These are phyloP conservation scores for Champsocephalus gunnari DNA, from an alignment of 2,797 vertebrate species.

Conservation along the genomic window DNA sequence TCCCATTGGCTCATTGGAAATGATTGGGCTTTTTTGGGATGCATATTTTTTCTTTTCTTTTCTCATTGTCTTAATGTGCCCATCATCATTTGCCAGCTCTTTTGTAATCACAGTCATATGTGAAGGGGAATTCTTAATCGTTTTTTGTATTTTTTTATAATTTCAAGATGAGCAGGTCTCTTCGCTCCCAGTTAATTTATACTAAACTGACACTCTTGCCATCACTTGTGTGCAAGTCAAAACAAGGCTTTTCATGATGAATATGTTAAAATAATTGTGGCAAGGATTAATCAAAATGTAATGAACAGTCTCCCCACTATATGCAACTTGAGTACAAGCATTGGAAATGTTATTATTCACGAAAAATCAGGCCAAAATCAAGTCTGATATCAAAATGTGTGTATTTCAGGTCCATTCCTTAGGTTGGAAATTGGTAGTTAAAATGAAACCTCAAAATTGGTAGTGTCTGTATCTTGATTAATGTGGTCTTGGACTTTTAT, in stretches of 20 bases:
- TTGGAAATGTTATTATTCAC: constrained; percentile 53
- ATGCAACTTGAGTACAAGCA: constrained; percentile 53
- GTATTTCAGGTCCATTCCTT: constrained; percentile 5
- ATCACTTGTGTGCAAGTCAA: constrained; percentile 68
- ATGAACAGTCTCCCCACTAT: constrained; percentile 52
- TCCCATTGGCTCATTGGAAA: constrained; percentile 68
- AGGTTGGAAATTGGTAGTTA: constrained; percentile 4
- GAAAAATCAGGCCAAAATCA: constrained; percentile 40
- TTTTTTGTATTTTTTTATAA: constrained; percentile 64
- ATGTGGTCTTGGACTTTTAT: constrained; percentile 12
- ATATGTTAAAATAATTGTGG: constrained; percentile 69
- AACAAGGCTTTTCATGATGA: constrained; percentile 70
- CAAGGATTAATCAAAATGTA: constrained; percentile 63
- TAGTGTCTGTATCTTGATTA: constrained; percentile 18
- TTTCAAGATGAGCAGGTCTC: constrained; percentile 63
- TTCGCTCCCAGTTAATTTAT: constrained; percentile 61
- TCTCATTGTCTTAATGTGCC: constrained; percentile 65
- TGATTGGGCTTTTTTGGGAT: constrained; percentile 62
- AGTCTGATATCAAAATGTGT: constrained; percentile 24
- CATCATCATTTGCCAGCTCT: constrained; percentile 56
- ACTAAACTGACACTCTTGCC: constrained; percentile 61
- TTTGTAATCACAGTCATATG: constrained; percentile 70
- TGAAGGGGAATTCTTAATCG: constrained; percentile 62
- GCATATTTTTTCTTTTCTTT: constrained; percentile 49
- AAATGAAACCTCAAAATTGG: background rate